Base-by-base conservation (phyloP, 2,797 vertebrate genomes). In the Sylvia borin region DNA sequence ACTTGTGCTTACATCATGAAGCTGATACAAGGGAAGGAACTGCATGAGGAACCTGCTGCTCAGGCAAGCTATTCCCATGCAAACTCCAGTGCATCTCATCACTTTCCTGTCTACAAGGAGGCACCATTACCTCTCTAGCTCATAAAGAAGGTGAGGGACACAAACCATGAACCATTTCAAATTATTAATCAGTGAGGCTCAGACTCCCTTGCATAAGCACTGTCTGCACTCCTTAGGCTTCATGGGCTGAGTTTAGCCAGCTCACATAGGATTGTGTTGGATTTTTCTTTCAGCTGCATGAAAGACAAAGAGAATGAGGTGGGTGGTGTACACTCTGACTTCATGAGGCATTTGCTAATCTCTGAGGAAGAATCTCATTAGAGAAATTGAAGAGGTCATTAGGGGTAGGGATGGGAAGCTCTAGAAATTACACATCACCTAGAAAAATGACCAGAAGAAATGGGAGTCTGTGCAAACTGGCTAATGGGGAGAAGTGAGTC, bases 311-410 rank as follows among this genome's bases (percentile, higher is more conserved):
- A 45, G 55, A 93, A 86, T 91, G 10, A 64, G 48, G 55, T 78
- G 83, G 77, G 66, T 90, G 75, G 47, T 84, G 42, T 81, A 45
- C 14, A 40, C 45, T 92, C 82, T 38, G 55, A 71, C 45, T 92
- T 94, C 75, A 88, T 12, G 24, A 93, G 60, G 40, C 45, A 73
- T 94, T 90, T 80, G 34, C 45, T 93, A 93, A 89, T 92, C 87
- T 96, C 77, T 71, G 71, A 91, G 78, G 81, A 81, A 88, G 70
- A 91, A 81, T 64, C 85, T 92, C 91, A 61, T 88, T 92, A 92
- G 42, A 88, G 66, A 93, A 95, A 85, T 75, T 72, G 81, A 95
- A 85, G 64, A 84, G 57, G 71, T 73, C 76, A 32, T 67, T 61
- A 92, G 58, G 51, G 71, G 45, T 88, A 73, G 40, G 43, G 26